phyloP scores from a whole-genome alignment of 2,888 invertebrate genomes.

The Eupithecia vulgata region DNA sequence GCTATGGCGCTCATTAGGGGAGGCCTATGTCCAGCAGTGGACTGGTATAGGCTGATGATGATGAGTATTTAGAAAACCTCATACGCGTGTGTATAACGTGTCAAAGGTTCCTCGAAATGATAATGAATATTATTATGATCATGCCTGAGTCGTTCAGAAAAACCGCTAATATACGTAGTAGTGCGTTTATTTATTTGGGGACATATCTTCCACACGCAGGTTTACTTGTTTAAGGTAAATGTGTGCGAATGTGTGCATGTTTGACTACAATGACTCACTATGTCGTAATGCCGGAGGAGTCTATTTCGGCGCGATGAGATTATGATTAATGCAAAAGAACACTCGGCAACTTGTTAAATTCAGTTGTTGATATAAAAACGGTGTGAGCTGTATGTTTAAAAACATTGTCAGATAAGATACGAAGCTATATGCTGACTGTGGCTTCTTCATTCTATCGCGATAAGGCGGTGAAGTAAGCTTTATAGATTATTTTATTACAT shows the following conservation, averaged over 20 bases:
- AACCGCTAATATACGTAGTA: conserved; percentile 65
- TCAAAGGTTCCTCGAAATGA: conserved; percentile 56
- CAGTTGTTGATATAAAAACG: conserved; percentile 33
- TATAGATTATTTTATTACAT: conserved; percentile 31
- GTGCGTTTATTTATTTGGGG: conserved; percentile 72
- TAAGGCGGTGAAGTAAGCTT: conserved; percentile 22
- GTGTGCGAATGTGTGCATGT: conserved; percentile 61
- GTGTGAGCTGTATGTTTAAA: conserved; percentile 21
- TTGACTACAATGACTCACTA: conserved; percentile 74
- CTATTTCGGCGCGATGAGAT: conserved; percentile 80
- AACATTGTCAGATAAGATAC: conserved; percentile 37
- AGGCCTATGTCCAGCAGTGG: too few relatives aligned
- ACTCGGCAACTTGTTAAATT: conserved; percentile 36
- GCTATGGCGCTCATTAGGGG: too few relatives aligned
- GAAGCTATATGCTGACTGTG: conserved; percentile 35
- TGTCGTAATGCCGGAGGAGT: conserved; percentile 74
- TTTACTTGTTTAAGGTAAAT: conserved; percentile 67
- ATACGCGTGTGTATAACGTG: conserved; percentile 30
- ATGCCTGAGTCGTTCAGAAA: conserved; percentile 74
- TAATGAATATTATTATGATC: conserved; percentile 62
- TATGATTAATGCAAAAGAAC: conserved; percentile 66
- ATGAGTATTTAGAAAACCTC: too few relatives aligned
- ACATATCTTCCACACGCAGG: conserved; percentile 59
- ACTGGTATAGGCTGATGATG: too few relatives aligned
- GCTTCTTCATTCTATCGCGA: conserved; percentile 37